Evolutionary conservation across 2,888 invertebrate species (phyloP).

Genomic region (Heliconius cydno): DNA sequence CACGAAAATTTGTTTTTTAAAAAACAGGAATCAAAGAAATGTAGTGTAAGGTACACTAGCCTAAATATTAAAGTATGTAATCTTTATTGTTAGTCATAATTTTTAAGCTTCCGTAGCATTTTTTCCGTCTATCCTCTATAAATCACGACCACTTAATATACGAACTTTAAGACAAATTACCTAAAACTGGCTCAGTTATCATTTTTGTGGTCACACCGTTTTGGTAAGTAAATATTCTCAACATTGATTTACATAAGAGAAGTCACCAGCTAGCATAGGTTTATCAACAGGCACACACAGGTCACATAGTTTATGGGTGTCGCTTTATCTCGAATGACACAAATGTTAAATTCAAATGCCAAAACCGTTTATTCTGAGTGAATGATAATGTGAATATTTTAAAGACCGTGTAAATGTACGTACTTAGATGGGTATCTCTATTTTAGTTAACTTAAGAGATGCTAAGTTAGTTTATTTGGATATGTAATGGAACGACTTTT

Average conservation of each 20-base stretch:
- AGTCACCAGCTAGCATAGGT: constrained; percentile 23
- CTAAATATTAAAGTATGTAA: too few relatives aligned
- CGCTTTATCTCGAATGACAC: constrained; percentile 42
- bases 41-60: too few relatives aligned
- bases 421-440: constrained; percentile 10
- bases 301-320: constrained; percentile 44
- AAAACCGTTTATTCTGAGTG: constrained; percentile 42
- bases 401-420: constrained; percentile 8
- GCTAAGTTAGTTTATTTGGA: neutral
- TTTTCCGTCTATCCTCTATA: too few relatives aligned
- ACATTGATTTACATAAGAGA: constrained; percentile 3
- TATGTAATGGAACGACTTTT: too few relatives aligned
- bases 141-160: too few relatives aligned
- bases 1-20: too few relatives aligned
- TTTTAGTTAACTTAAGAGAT: neutral
- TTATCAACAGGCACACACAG: constrained; percentile 30
- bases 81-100: too few relatives aligned
- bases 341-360: constrained; percentile 49
- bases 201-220: neutral
- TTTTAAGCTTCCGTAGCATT: too few relatives aligned
- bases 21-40: too few relatives aligned
- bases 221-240: neutral
- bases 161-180: too few relatives aligned
- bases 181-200: too few relatives aligned
- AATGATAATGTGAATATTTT: constrained; percentile 35